Conservation (phyloP, 2,888 invertebrate species). For the Rhorus exstirpatorius region DNA sequence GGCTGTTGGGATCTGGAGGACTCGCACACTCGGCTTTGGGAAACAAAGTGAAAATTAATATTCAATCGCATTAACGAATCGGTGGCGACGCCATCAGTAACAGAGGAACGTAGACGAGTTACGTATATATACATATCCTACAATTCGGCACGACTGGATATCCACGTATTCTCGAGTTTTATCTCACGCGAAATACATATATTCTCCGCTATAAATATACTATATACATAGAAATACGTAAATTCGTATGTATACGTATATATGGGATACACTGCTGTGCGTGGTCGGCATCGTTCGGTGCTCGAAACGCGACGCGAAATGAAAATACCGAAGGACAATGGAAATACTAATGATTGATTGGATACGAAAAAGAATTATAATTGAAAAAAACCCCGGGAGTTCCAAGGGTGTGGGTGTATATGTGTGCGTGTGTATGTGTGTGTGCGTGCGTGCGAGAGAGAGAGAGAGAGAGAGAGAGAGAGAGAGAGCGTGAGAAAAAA, state of each 20-base stretch:
- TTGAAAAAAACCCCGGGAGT: slow-evolving; percentile 85
- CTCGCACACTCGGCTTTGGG: slow-evolving; percentile 51
- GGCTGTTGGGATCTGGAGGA: slow-evolving; percentile 24
- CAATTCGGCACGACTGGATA: slow-evolving; percentile 55
- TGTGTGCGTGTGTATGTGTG: not conserved
- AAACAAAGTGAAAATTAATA: slow-evolving; percentile 84
- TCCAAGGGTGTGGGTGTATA: slow-evolving; percentile 66
- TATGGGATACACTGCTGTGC: slow-evolving; percentile 16
- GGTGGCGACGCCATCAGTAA: slow-evolving; percentile 80
- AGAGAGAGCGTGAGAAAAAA: too few relatives aligned
- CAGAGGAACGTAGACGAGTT: slow-evolving; percentile 64
- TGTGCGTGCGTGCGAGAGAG: too few relatives aligned
- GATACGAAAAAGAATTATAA: slow-evolving; percentile 86
- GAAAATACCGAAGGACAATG: slow-evolving; percentile 86
- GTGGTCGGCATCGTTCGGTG: slow-evolving; percentile 65
- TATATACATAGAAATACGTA: slow-evolving; percentile 47
- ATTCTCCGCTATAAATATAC: slow-evolving; percentile 58
- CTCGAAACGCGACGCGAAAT: slow-evolving; percentile 84
- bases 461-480: too few relatives aligned
- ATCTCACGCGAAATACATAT: slow-evolving; percentile 49
- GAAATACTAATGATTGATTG: slow-evolving; percentile 86
- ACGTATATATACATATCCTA: slow-evolving; percentile 43
- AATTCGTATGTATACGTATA: slow-evolving; percentile 25
- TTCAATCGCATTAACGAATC: slow-evolving; percentile 85
- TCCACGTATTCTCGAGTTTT: slow-evolving; percentile 64